A percentile compares a stretch with the other conserved stretches of the same genome.
Evolutionary conservation across 2,113 vertebrate genomes (phyloP).

Genomic region (Pungitius pungitius): DNA sequence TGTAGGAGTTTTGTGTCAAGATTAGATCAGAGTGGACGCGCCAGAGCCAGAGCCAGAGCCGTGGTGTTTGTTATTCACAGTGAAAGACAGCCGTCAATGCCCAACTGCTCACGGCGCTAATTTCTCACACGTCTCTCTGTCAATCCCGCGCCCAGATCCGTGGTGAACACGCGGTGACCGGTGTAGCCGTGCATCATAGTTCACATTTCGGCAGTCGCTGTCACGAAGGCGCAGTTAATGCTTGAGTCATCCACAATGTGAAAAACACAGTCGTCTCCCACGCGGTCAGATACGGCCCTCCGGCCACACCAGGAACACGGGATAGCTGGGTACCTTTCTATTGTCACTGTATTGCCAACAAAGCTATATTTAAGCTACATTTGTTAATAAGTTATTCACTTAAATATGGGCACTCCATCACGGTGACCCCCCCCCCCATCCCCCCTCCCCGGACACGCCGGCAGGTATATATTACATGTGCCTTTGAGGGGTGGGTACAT

Average conservation of each 20-base stretch:
- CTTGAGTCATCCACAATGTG: conserved; percentile 29
- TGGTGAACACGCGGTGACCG: conserved; percentile 63
- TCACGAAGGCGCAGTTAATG: conserved; percentile 20
- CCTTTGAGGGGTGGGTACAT: conserved; percentile 52
- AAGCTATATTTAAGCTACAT: neutral
- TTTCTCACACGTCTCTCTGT: conserved; percentile 70
- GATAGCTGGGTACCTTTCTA: neutral
- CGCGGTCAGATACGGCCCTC: neutral
- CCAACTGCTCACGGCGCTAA: conserved; percentile 79
- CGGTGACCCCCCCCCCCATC: no score
- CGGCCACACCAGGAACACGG: neutral
- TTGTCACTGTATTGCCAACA: neutral
- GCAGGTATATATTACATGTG: conserved; percentile 31
- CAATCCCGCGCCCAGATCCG: conserved; percentile 54
- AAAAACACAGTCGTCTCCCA: neutral
- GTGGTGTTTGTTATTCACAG: conserved; percentile 82
- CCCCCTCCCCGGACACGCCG: neutral
- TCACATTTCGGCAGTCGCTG: conserved; percentile 32
- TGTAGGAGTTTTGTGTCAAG: conserved; percentile 74
- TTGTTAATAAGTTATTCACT: neutral
- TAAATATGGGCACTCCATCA: no score
- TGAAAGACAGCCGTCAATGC: conserved; percentile 77
- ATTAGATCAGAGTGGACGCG: conserved; percentile 71
- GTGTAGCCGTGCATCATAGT: conserved; percentile 63
- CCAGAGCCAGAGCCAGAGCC: conserved; percentile 64